A percentile compares a stretch with the other conserved stretches of the same genome.
These are phyloP conservation scores for Lamellibrachia satsuma DNA, from an alignment of 2,888 invertebrate genomes.

Conservation along the genomic window DNA sequence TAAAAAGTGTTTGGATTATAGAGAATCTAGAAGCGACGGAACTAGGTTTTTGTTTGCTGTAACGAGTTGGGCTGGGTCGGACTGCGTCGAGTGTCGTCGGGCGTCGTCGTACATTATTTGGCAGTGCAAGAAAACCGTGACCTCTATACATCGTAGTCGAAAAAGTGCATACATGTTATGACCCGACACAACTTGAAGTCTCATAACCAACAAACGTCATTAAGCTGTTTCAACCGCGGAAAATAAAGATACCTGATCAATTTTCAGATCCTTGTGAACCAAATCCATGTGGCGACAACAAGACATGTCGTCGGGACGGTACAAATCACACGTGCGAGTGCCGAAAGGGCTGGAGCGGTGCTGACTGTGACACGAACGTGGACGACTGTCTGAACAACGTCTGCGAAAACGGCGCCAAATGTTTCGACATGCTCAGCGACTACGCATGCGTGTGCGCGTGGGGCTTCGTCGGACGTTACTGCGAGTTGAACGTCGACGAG, in stretches of 20 bases:
- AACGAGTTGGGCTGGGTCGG: too few relatives aligned
- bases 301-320: not conserved
- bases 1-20: too few relatives aligned
- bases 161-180: not conserved
- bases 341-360: slow-evolving; percentile 17
- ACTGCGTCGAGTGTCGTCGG: too few relatives aligned
- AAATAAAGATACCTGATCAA: not conserved
- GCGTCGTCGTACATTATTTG: too few relatives aligned
- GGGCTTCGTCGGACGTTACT: slow-evolving; percentile 30
- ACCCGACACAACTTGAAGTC: not conserved
- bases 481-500: slow-evolving; percentile 33
- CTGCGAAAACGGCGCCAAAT: slow-evolving; percentile 23
- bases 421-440: slow-evolving; percentile 24
- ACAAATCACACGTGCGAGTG: slow-evolving; percentile 23
- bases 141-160: not conserved
- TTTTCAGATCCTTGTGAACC: slow-evolving; percentile 25
- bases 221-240: not conserved
- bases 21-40: too few relatives aligned
- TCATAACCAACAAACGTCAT: not conserved
- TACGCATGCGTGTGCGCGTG: slow-evolving; percentile 28
- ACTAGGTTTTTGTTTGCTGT: too few relatives aligned
- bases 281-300: not conserved
- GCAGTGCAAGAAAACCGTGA: too few relatives aligned
- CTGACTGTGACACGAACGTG: slow-evolving; percentile 17
- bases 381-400: not conserved